A percentile compares a stretch with the other conserved stretches of the same genome.
phyloP scores from a whole-genome alignment of 2,888 invertebrate genomes.

The Drosophila setosimentum region DNA sequence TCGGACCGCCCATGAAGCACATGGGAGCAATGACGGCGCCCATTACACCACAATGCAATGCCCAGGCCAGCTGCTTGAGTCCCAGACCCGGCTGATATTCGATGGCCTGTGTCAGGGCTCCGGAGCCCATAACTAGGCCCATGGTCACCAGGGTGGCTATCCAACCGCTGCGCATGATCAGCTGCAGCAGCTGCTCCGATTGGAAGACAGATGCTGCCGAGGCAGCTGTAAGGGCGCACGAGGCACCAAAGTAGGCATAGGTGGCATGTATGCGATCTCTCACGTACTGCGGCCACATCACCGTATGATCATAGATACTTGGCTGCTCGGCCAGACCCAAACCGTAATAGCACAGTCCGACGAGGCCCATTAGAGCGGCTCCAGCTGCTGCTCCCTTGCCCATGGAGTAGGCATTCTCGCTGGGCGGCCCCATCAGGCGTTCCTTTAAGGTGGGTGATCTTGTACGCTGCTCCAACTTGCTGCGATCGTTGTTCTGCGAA shows the following conservation, averaged over 20 bases:
- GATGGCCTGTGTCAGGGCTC: constrained; percentile 92
- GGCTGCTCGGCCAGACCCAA: constrained; percentile 92
- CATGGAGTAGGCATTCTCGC: constrained; percentile 92
- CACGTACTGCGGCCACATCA: constrained; percentile 98
- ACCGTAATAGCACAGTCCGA: constrained; percentile 97
- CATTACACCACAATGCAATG: constrained; percentile 92
- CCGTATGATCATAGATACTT: constrained; percentile 93
- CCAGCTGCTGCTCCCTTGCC: constrained; percentile 97
- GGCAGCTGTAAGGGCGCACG: constrained; percentile 92
- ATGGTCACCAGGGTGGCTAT: constrained; percentile 92
- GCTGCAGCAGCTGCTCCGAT: constrained; percentile 91
- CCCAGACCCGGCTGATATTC: constrained; percentile 94
- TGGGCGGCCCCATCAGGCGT: constrained; percentile 90
- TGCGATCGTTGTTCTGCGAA: constrained; percentile 42
- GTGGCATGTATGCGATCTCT: constrained; percentile 94
- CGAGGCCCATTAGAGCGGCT: constrained; percentile 94
- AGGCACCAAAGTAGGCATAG: constrained; percentile 96
- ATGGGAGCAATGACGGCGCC: constrained; percentile 97
- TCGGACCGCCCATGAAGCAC: constrained; percentile 95
- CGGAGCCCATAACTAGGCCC: constrained; percentile 95
- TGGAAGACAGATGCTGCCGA: constrained; percentile 93
- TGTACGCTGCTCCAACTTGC: constrained; percentile 85
- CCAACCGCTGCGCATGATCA: constrained; percentile 93
- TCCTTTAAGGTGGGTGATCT: constrained; percentile 87
- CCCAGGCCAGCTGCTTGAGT: constrained; percentile 94